A percentile compares a stretch with the other conserved stretches of the same genome.
phyloP scores from a whole-genome alignment of 2,797 vertebrate genomes.

The Sebastes vulpes region DNA sequence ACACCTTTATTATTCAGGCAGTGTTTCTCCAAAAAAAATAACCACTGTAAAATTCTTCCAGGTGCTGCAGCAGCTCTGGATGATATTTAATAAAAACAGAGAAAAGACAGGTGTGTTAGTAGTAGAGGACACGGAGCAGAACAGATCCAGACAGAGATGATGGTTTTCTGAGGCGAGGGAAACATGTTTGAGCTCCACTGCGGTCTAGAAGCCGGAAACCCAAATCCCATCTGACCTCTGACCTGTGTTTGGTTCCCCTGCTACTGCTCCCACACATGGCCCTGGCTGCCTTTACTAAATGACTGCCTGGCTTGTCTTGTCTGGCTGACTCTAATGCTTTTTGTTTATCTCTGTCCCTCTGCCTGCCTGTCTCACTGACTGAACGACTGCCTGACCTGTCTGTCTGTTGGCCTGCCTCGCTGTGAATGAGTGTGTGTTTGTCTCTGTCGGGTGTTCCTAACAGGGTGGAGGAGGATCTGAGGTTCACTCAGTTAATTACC shows the following conservation, averaged over 20 bases:
- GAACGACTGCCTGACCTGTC: not conserved
- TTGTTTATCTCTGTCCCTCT: conserved; percentile 32
- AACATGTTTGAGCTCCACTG: conserved; percentile 67
- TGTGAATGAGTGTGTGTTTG: not conserved
- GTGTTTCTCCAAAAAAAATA: not conserved
- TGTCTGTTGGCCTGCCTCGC: not conserved
- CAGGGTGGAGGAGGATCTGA: not conserved
- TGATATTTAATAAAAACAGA: conserved; percentile 19
- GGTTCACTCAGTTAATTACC: not conserved
- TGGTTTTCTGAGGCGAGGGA: conserved; percentile 59
- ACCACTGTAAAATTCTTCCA: not conserved
- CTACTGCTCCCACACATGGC: conserved; percentile 80
- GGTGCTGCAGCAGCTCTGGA: not conserved
- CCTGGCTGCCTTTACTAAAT: conserved; percentile 40
- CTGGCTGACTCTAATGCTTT: conserved; percentile 15
- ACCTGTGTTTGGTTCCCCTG: conserved; percentile 70
- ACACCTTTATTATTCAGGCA: not conserved
- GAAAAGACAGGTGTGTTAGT: conserved; percentile 42
- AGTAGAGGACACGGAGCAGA: conserved; percentile 30
- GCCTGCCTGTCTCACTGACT: not conserved
- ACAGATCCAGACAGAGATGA: conserved; percentile 31
- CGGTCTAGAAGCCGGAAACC: conserved; percentile 79
- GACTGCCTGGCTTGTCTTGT: conserved; percentile 43
- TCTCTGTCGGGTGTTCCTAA: not conserved
- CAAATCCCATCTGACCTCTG: conserved; percentile 81